These are phyloP conservation scores for Paratrypauchen microcephalus DNA, from an alignment of 2,797 vertebrate genomes.

Conservation along the genomic window DNA sequence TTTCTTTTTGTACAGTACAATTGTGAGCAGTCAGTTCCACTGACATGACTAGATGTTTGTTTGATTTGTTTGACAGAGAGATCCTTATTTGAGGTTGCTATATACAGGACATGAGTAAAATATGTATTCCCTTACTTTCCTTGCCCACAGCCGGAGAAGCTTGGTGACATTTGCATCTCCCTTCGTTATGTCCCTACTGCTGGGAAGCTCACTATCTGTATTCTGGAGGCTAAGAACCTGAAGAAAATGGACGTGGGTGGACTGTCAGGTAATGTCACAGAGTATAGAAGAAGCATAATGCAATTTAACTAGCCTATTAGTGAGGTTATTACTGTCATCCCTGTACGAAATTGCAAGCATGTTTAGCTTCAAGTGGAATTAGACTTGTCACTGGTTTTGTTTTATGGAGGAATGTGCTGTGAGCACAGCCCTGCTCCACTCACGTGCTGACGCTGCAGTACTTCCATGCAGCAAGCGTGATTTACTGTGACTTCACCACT, in stretches of 20 bases:
- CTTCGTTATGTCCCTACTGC: constrained; percentile 96
- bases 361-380: constrained; percentile 9
- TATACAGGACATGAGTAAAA: constrained; percentile 18
- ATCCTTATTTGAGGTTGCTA: not conserved
- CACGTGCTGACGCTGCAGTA: constrained; percentile 74
- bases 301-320: constrained; percentile 3
- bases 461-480: constrained; percentile 44
- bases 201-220: constrained; percentile 96
- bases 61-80: not conserved
- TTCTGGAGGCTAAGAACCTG: constrained; percentile 97
- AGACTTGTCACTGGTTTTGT: constrained; percentile 12
- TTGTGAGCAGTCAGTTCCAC: not conserved
- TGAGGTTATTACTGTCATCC: not conserved
- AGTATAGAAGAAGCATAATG: constrained; percentile 14
- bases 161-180: constrained; percentile 97
- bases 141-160: constrained; percentile 85
- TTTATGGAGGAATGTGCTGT: constrained; percentile 14
- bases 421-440: constrained; percentile 49
- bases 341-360: not conserved
- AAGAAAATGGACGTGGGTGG: constrained; percentile 99
- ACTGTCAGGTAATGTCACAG: constrained; percentile 84
- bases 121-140: constrained; percentile 1
- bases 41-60: not conserved
- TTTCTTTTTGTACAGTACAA: constrained; percentile 15
- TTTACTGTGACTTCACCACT: constrained; percentile 34